These are phyloP conservation scores for Felis catus DNA, from an alignment of 2,113 vertebrate genomes.

Conservation along the genomic window DNA sequence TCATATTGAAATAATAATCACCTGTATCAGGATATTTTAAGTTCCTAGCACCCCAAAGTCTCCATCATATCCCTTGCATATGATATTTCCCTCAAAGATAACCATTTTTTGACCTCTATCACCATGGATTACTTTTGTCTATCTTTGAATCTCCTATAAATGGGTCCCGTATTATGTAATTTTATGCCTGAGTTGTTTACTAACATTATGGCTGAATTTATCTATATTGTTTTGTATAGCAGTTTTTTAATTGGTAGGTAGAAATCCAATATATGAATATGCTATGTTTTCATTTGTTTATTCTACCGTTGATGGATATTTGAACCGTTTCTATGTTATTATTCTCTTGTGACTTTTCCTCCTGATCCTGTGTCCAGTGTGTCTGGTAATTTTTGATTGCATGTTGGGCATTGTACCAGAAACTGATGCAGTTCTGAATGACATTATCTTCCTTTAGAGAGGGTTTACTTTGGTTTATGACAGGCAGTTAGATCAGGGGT, in stretches of 20 bases:
- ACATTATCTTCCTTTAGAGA: neutral
- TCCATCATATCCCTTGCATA: neutral
- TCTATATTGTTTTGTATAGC: neutral
- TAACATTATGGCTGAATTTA: neutral
- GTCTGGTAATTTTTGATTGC: neutral
- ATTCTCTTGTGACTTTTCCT: neutral
- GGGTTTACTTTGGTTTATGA: neutral
- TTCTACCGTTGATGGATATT: neutral
- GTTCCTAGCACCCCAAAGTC: neutral
- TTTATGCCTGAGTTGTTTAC: neutral
- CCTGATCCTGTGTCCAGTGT: neutral
- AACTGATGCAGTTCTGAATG: neutral
- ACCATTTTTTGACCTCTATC: neutral
- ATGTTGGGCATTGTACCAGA: neutral
- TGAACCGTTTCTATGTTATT: neutral
- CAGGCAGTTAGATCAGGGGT: neutral
- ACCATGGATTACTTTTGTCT: neutral
- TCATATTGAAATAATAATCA: neutral
- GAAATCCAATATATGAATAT: neutral
- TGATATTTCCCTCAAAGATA: neutral
- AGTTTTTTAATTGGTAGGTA: neutral
- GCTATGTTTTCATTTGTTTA: neutral
- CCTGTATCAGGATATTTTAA: neutral
- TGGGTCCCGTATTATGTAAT: neutral
- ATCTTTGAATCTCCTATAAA: neutral